Conservation (phyloP, 2,113 vertebrate species). For the Python bivittatus region DNA sequence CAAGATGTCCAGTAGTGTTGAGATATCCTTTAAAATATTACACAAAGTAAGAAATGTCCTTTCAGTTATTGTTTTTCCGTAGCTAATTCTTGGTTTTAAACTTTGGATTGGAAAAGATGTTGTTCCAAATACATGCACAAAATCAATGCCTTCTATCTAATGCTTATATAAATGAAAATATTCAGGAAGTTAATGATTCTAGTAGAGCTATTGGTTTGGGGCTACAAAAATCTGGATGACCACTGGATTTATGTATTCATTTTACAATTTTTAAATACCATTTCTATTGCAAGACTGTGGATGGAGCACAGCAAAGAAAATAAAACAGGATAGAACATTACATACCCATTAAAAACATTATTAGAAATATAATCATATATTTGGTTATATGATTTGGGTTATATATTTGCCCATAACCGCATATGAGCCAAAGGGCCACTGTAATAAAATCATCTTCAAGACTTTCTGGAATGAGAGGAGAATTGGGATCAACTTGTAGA, state of each 20-base stretch:
- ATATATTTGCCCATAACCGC: not conserved
- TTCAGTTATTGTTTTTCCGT: not conserved
- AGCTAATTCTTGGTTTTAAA: not conserved
- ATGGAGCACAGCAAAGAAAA: not conserved
- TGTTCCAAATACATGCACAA: not conserved
- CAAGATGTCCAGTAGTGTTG: too few species aligned
- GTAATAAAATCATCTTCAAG: not conserved
- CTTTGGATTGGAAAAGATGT: not conserved
- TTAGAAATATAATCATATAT: not conserved
- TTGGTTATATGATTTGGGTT: not conserved
- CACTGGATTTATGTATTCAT: not conserved
- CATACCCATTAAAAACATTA: not conserved
- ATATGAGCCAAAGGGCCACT: not conserved
- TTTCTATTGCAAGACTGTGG: not conserved
- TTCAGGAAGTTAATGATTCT: not conserved
- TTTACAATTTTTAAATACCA: not conserved
- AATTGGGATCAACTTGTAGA: not conserved
- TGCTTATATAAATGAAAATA: not conserved
- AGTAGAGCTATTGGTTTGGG: not conserved
- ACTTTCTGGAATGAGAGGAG: not conserved
- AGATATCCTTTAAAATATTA: not conserved
- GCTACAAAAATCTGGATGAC: not conserved
- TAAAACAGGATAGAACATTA: not conserved
- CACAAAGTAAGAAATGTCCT: not conserved
- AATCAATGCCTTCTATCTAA: not conserved